Base-by-base conservation (phyloP, 2,888 invertebrate genomes). In the Epiblema foenella region DNA sequence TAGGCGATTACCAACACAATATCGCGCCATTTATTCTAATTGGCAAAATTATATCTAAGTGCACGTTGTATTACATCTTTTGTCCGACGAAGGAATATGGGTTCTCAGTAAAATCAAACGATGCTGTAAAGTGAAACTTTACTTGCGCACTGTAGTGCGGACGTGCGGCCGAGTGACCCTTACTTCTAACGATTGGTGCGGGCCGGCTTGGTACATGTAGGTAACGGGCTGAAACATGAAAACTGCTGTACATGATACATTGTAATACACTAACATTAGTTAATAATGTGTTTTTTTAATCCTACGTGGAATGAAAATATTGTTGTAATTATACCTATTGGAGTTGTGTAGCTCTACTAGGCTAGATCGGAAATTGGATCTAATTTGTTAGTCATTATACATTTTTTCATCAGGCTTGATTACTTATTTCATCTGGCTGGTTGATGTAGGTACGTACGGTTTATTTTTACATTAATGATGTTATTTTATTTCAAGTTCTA, bases 111-210 rank as follows among this genome's bases (percentile, higher is more conserved):
- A 46, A 46, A 46, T 15, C 15, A 59, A 15, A 42, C 17, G 20
- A n/a, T 42, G 20, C 52, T 15, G n/a, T 54, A 46, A 59, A 54
- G 66, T 37, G 18, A 69, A 73, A 73, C 66, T 62, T 74, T 24
- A 52, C 54, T 56, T 57, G 73, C 52, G 11, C 63, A 68, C 65
- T 66, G 74, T 72, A 74, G 58, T 20, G 18, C 59, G 72, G 66
- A 57, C 73, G 63, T 15, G 42, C 59, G 60, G 56, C 54, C 74
- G 75, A 74, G 74, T 74, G 78, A 78, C 75, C 78, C 76, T 77
- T 73, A 69, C 54, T 54, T 5, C 54, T 69, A 67, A 67, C 68
- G 64, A 74, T 56, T 18, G 68, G 68, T 46, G 65, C 68, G 57
- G 70, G 64, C 68, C n/a, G 33, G 33, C 33, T n/a, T 29, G 42